A percentile compares a stretch with the other conserved stretches of the same genome.
Evolutionary conservation across 2,113 vertebrate genomes (phyloP).

Genomic region (Neoarius graeffei): DNA sequence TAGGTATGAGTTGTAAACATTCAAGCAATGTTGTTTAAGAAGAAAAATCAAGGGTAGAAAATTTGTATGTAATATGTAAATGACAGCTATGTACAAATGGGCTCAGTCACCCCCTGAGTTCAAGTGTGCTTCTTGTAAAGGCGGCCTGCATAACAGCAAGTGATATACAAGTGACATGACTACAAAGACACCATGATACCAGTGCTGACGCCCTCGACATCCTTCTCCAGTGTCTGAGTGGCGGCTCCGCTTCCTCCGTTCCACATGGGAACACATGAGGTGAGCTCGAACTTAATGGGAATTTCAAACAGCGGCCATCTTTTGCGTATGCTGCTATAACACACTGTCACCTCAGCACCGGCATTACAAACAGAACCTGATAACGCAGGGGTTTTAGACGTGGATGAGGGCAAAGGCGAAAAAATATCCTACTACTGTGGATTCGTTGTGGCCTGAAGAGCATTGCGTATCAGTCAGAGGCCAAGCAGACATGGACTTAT

Average conservation of each 20-base stretch:
- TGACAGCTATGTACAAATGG: constrained; percentile 15
- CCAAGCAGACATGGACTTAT: constrained; percentile 67
- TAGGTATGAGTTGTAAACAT: not conserved
- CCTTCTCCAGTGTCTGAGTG: constrained; percentile 43
- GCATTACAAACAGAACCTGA: constrained; percentile 63
- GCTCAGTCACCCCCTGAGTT: constrained; percentile 11
- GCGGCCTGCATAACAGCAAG: constrained; percentile 42
- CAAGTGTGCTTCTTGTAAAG: constrained; percentile 38
- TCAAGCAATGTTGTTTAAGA: not conserved
- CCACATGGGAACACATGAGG: constrained; percentile 64
- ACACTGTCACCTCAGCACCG: constrained; percentile 55
- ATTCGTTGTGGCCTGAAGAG: constrained; percentile 62
- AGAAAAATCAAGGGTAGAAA: not conserved
- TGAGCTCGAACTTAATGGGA: constrained; percentile 58
- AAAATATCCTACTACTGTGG: constrained; percentile 73
- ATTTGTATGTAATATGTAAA: not conserved
- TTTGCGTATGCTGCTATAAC: constrained; percentile 56
- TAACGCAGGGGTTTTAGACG: constrained; percentile 70
- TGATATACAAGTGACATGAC: constrained; percentile 47
- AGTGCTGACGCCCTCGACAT: constrained; percentile 31
- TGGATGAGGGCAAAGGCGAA: constrained; percentile 46
- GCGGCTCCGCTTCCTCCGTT: constrained; percentile 49
- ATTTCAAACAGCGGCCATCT: constrained; percentile 67
- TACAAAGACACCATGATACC: constrained; percentile 50
- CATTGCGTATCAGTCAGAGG: constrained; percentile 64